phyloP scores from a whole-genome alignment of 2,113 vertebrate genomes.

The Paradoxurus hermaphroditus region DNA sequence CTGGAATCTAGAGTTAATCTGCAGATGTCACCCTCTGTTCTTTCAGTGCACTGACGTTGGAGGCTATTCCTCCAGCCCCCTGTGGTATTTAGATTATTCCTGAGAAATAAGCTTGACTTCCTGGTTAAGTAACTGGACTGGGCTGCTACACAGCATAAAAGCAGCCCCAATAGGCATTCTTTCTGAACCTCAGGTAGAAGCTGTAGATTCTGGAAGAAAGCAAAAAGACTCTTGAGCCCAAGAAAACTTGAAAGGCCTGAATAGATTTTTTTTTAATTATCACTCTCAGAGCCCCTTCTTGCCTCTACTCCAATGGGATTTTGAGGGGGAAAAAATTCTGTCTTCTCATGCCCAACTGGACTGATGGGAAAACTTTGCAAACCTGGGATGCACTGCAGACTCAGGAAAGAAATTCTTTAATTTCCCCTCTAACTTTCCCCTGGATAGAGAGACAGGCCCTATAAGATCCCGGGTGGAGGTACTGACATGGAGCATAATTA shows the following conservation, averaged over 20 bases:
- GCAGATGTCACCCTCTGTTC: neutral
- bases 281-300: conserved; percentile 51
- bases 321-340: conserved; percentile 55
- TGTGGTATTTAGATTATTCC: neutral
- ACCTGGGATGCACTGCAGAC: conserved; percentile 11
- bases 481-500: conserved; percentile 38
- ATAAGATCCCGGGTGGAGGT: neutral
- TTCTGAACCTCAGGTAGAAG: neutral
- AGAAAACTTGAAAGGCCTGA: conserved; percentile 46
- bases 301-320: conserved; percentile 47
- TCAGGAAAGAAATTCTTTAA: conserved; percentile 37
- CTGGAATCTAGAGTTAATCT: neutral
- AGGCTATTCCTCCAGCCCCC: neutral
- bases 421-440: conserved; percentile 46
- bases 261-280: conserved; percentile 68
- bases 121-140: neutral
- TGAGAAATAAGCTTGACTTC: neutral
- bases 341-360: conserved; percentile 73
- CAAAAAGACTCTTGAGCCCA: conserved; percentile 6
- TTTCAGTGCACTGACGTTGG: neutral
- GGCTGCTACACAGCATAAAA: neutral
- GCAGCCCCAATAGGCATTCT: neutral
- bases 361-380: conserved; percentile 56
- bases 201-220: neutral
- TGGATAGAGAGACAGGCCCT: neutral